phyloP scores from a whole-genome alignment of 2,797 vertebrate species.

The Furcifer pardalis region DNA sequence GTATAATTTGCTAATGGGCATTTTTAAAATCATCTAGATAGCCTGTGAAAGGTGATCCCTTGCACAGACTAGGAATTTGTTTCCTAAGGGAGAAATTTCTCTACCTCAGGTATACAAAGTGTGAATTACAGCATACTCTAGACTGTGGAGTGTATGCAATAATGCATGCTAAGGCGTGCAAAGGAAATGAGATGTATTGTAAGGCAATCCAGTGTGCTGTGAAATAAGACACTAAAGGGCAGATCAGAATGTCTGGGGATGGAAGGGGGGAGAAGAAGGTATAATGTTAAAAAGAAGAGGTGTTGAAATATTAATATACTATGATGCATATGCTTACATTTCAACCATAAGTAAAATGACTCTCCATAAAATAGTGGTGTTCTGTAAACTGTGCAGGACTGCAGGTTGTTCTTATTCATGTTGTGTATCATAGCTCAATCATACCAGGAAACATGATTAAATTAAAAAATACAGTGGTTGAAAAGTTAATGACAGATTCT shows the following conservation, averaged over 20 bases:
- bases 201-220: not conserved
- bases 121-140: constrained; percentile 20
- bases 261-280: not conserved
- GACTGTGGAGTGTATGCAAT: not conserved
- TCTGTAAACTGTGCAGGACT: not conserved
- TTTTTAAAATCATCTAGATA: constrained; percentile 14
- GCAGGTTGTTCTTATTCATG: not conserved
- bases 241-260: not conserved
- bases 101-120: not conserved
- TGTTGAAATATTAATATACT: not conserved
- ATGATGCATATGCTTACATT: not conserved
- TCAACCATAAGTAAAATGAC: not conserved
- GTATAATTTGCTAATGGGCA: constrained; percentile 19
- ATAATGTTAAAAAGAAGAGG: not conserved
- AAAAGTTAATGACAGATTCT: not conserved
- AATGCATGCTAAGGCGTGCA: constrained; percentile 2
- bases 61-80: not conserved
- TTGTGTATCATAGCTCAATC: not conserved
- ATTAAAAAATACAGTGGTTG: not conserved
- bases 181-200: constrained; percentile 12
- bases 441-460: not conserved
- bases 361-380: not conserved
- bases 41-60: not conserved
- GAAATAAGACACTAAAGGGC: not conserved
- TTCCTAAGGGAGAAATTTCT: constrained; percentile 7